Conservation (phyloP, 2,888 invertebrate genomes). For the Sminthurides aquaticus region DNA sequence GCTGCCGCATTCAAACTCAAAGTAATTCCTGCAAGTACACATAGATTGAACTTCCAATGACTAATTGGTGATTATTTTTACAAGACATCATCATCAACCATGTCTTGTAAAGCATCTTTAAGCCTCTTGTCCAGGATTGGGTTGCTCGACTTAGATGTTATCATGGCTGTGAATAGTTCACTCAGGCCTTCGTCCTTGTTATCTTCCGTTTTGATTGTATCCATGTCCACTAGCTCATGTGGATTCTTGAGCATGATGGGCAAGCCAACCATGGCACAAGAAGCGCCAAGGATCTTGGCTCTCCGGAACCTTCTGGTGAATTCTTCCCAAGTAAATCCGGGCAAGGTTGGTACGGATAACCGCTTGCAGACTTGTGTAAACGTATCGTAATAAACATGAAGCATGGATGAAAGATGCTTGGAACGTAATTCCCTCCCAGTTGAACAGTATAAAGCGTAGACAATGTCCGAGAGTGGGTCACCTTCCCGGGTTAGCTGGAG, state of each 20-base stretch:
- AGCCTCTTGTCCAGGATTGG: not conserved
- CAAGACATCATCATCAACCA: slow-evolving; percentile 4
- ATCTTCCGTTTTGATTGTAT: not conserved
- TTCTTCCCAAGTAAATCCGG: slow-evolving; percentile 20
- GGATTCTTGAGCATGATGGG: slow-evolving; percentile 23
- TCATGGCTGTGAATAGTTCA: not conserved
- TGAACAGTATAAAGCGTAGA: slow-evolving; percentile 29
- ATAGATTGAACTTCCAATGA: no score
- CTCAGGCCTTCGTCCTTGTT: not conserved
- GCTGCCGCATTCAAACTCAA: no score
- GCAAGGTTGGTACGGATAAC: slow-evolving; percentile 16
- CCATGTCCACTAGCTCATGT: slow-evolving; percentile 6
- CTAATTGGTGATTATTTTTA: no score
- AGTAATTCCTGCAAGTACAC: no score
- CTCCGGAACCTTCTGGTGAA: slow-evolving; percentile 21
- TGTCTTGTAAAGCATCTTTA: not conserved
- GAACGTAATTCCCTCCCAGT: slow-evolving; percentile 23
- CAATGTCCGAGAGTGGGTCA: slow-evolving; percentile 28
- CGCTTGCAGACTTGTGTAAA: slow-evolving; percentile 19
- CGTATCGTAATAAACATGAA: slow-evolving; percentile 18
- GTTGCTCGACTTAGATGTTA: not conserved
- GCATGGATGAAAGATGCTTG: slow-evolving; percentile 10
- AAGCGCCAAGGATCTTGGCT: slow-evolving; percentile 19
- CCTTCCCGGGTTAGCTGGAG: slow-evolving; percentile 28
- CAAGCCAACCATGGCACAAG: slow-evolving; percentile 10